Percentiles rank a stretch among this genome's conserved stretches.
These are phyloP conservation scores for Hycleus cichorii DNA, from an alignment of 1,140 invertebrate genomes.

Conservation along the genomic window DNA sequence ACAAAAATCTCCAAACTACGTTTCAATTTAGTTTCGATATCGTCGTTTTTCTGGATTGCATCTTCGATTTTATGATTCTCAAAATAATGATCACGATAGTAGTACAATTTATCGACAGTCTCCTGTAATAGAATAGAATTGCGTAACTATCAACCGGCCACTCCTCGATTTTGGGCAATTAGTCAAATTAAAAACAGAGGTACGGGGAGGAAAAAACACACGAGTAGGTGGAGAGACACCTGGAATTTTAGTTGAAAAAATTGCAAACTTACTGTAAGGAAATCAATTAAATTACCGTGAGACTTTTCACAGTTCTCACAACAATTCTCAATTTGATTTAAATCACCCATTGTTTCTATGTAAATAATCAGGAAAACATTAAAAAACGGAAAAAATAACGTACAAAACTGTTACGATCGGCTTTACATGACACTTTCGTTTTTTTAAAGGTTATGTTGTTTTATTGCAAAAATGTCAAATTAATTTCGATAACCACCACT, in stretches of 20 bases:
- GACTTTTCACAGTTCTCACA: conserved; percentile 3
- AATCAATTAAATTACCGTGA: not conserved
- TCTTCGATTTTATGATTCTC: conserved; percentile 63
- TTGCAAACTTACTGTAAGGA: not conserved
- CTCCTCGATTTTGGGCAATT: conserved; percentile 5
- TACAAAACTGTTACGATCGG: too few species aligned
- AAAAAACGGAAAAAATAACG: not conserved
- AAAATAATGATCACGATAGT: conserved; percentile 71
- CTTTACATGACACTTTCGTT: too few species aligned
- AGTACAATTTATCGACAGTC: conserved; percentile 58
- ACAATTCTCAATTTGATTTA: not conserved
- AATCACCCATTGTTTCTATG: not conserved
- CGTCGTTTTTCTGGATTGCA: conserved; percentile 56
- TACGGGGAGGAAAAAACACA: too few species aligned
- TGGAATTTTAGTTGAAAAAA: not conserved
- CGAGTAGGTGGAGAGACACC: conserved; percentile 9
- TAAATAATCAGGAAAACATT: not conserved
- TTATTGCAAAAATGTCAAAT: not conserved
- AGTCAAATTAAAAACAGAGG: too few species aligned
- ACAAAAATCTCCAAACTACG: conserved; percentile 57
- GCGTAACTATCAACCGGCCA: not conserved
- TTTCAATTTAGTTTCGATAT: conserved; percentile 60
- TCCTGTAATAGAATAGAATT: conserved; percentile 44
- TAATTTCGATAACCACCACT: too few species aligned
- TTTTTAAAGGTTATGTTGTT: not conserved